These are phyloP conservation scores for Odocoileus hemionus DNA, from an alignment of 2,113 vertebrate genomes.

Conservation along the genomic window DNA sequence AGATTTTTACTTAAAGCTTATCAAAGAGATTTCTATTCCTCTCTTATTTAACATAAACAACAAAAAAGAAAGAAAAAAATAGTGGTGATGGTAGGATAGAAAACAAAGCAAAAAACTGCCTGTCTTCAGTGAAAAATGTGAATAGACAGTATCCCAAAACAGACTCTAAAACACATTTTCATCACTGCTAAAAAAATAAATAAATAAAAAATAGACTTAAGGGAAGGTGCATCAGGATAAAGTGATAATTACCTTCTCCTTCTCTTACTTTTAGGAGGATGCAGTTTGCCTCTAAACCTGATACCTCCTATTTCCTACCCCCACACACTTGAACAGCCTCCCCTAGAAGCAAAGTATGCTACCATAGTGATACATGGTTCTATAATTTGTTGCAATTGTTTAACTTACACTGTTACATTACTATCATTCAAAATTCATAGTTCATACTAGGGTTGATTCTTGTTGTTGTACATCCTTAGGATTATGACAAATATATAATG, in stretches of 20 bases:
- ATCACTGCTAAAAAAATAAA: neutral
- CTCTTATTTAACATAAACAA: neutral
- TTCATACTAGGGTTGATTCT: neutral
- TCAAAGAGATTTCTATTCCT: neutral
- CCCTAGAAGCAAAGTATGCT: neutral
- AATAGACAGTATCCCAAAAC: neutral
- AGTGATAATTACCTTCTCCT: neutral
- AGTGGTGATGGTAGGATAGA: neutral
- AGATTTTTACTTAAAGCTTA: neutral
- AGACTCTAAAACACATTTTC: neutral
- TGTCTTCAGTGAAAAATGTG: neutral
- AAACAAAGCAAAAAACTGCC: neutral
- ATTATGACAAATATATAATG: neutral
- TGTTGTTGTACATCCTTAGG: neutral
- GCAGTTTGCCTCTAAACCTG: neutral
- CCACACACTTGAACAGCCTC: accelerated
- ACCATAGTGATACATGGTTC: neutral
- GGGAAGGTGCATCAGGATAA: neutral
- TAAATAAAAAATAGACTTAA: neutral
- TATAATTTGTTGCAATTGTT: neutral
- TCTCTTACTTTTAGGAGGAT: neutral
- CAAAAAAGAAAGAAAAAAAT: neutral
- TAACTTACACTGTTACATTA: accelerated
- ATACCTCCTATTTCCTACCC: accelerated
- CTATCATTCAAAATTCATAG: neutral